Evolutionary conservation across 2,113 vertebrate species (phyloP).

Genomic region (Plecturocebus donacophilus): DNA sequence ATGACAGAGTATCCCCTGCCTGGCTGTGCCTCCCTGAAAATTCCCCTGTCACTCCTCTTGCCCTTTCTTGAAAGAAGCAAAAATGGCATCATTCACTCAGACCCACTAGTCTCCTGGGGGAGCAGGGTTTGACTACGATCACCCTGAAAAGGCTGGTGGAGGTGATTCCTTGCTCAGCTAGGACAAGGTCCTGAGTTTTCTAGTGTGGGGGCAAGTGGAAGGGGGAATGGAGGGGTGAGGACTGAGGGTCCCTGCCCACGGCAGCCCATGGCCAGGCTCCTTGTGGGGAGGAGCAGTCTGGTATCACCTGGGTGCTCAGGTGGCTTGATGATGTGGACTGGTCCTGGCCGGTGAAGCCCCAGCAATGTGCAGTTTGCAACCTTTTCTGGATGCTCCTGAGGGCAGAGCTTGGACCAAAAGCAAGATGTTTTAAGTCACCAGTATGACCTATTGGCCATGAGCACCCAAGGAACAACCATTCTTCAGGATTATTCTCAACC

Average conservation of each 20-base stretch:
- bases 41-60: fast-evolving
- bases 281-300: fast-evolving
- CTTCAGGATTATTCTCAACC: not conserved
- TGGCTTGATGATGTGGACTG: not conserved
- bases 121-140: not conserved
- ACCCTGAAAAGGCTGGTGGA: not conserved
- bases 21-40: not conserved
- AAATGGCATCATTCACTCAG: not conserved
- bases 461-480: not conserved
- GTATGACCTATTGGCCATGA: not conserved
- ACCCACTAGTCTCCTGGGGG: fast-evolving
- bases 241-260: not conserved
- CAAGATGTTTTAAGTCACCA: not conserved
- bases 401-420: not conserved
- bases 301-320: fast-evolving
- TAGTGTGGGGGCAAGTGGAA: not conserved
- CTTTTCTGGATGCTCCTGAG: not conserved
- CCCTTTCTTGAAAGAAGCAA: not conserved
- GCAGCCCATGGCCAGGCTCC: not conserved
- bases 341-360: too few species aligned
- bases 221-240: fast-evolving
- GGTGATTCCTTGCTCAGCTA: not conserved
- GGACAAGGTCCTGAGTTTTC: not conserved
- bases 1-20: not conserved
- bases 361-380: not conserved